Evolutionary conservation across 2,113 vertebrate genomes (phyloP), one percentile per base, ranked within the genome.

Genomic region (Malurus cyaneus): DNA sequence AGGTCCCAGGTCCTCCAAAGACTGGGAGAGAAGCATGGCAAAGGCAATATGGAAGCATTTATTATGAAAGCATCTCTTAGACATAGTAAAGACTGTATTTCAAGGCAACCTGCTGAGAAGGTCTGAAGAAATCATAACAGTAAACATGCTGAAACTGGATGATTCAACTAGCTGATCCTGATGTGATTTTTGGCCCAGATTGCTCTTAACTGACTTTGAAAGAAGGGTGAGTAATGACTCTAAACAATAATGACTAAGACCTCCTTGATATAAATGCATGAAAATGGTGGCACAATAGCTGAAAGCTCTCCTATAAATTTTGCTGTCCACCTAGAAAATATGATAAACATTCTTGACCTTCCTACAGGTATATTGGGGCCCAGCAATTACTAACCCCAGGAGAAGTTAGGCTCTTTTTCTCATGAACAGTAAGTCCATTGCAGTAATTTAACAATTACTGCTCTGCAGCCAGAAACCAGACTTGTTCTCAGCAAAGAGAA

Each of bases 121-220:
- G 44, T 32, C 66, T 44, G 18, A 61, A 62, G 26, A 89, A 94
- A 89, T 59, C 1, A 11, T 34, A 53, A n/a, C 28, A 60, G 25
- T 42, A 64, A 91, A 88, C 36, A 23, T 28, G 42, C 25, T 76
- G 80, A 65, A 91, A 85, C 20, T 14, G 25, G 73, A 87, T 67
- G 77, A 88, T 71, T 67, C 61, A 79, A 29, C 46, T 39, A 56
- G 57, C 59, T 64, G 62, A 61, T 52, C 53, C 28, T 65, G 70
- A 34, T 82, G 65, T 32, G 8, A 61, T 59, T 90, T 74, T 93
- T 84, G 49, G 59, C 56, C 70, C 65, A 72, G 47, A 46, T 14
- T 86, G n/a, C 73, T 93, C 77, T 84, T 67, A 74, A 62, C 31
- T 91, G 36, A 50, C 73, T 92, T 67, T 32, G 41, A 92, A 93